Percentiles rank a stretch among this genome's conserved stretches.
phyloP scores from a whole-genome alignment of 2,797 vertebrate genomes.

The Gouania willdenowi region DNA sequence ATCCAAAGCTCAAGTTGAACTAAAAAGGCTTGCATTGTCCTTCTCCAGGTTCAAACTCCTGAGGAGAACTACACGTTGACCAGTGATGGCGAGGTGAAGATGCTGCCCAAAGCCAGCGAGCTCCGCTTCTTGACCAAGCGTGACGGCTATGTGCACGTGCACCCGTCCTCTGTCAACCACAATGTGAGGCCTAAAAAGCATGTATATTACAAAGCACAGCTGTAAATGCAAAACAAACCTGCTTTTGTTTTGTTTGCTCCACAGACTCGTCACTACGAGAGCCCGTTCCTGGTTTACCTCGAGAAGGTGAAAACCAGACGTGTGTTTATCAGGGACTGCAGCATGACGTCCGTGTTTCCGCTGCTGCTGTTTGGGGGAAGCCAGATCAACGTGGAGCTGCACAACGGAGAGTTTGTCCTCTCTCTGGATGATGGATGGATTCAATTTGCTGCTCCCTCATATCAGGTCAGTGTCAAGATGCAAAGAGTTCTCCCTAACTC shows the following conservation, averaged over 20 bases:
- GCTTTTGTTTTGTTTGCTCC: too few species aligned
- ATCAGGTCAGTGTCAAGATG: conserved; percentile 76
- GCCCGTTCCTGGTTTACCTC: conserved; percentile 94
- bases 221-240: too few species aligned
- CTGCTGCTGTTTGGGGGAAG: conserved; percentile 92
- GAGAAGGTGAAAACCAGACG: conserved; percentile 97
- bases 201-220: neutral
- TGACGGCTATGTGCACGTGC: conserved; percentile 89
- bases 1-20: too few species aligned
- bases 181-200: conserved; percentile 56
- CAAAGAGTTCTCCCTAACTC: too few species aligned
- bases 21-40: neutral
- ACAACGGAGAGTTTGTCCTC: conserved; percentile 84
- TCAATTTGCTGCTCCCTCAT: conserved; percentile 86
- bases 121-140: conserved; percentile 90
- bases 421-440: conserved; percentile 97
- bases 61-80: conserved; percentile 90
- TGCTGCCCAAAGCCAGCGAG: conserved; percentile 92
- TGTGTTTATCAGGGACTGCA: conserved; percentile 95
- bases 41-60: conserved; percentile 85
- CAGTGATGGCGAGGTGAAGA: conserved; percentile 86
- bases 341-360: conserved; percentile 94
- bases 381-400: conserved; percentile 85
- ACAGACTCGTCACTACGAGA: conserved; percentile 88
- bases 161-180: conserved; percentile 94